Conservation (phyloP, 2,888 invertebrate genomes). For the Spilarctia lutea region DNA sequence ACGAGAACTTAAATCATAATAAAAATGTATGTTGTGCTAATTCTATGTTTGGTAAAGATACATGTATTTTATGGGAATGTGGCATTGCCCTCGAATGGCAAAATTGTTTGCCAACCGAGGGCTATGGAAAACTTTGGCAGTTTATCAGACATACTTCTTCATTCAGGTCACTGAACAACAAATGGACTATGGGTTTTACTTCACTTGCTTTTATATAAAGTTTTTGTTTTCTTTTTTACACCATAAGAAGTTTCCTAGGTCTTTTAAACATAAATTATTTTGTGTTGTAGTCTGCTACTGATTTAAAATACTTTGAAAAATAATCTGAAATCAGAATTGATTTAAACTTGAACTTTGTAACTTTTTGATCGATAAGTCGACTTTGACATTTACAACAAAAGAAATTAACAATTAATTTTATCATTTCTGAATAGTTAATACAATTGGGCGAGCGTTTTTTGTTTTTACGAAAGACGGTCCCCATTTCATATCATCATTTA, state of each 20-base stretch:
- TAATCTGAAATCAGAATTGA: neutral
- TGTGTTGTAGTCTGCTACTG: neutral
- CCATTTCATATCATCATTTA: too few relatives aligned
- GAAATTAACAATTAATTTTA: too few relatives aligned
- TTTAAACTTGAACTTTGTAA: neutral
- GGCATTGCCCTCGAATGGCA: constrained; percentile 20
- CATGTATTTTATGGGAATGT: constrained; percentile 26
- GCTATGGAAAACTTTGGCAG: constrained; percentile 12
- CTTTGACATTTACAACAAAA: neutral
- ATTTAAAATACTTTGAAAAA: neutral
- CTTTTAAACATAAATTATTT: neutral
- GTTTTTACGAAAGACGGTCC: too few relatives aligned
- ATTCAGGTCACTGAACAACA: neutral
- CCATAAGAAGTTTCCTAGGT: neutral
- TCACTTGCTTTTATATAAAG: neutral
- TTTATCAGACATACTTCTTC: constrained; percentile 11
- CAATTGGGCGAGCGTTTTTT: too few relatives aligned
- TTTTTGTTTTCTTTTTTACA: neutral
- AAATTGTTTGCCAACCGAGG: constrained; percentile 19
- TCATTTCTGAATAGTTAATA: neutral
- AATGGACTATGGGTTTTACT: neutral
- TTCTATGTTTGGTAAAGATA: constrained; percentile 47
- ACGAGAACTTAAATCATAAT: constrained; percentile 40
- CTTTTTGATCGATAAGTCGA: neutral
- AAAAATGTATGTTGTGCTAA: constrained; percentile 42